Percentiles rank a stretch among this genome's conserved stretches.
Evolutionary conservation across 2,113 vertebrate species (phyloP).

Genomic region (Cynopterus brachyotis): DNA sequence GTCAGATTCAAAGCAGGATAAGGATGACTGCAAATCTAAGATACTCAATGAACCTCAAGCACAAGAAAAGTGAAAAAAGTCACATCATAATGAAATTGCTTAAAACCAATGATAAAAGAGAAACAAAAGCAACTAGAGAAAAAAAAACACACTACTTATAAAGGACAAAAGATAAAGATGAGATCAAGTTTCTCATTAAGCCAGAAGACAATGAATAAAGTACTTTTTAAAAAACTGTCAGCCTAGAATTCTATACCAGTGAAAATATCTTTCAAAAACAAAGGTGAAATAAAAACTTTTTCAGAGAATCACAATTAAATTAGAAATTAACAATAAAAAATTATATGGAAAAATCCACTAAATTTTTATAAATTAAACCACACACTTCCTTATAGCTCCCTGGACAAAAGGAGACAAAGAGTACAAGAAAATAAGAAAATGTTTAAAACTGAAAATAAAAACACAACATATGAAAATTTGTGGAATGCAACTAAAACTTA

Average conservation of each 20-base stretch:
- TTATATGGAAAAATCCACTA: not conserved
- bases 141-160: not conserved
- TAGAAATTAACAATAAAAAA: conserved; percentile 3
- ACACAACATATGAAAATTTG: not conserved
- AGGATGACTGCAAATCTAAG: not conserved
- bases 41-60: not conserved
- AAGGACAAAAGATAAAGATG: not conserved
- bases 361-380: not conserved
- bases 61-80: not conserved
- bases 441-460: conserved; percentile 25
- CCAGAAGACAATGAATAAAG: not conserved
- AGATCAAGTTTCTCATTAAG: not conserved
- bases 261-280: conserved; percentile 7
- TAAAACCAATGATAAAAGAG: not conserved
- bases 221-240: not conserved
- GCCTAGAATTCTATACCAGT: conserved; percentile 5
- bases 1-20: not conserved
- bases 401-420: not conserved
- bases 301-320: not conserved
- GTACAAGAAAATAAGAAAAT: not conserved
- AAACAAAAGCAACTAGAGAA: not conserved
- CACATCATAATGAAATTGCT: not conserved
- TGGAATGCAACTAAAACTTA: not conserved
- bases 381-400: not conserved
- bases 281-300: not conserved